Evolutionary conservation across 2,888 invertebrate genomes (phyloP).

Genomic region (Andricus quercusramuli): DNA sequence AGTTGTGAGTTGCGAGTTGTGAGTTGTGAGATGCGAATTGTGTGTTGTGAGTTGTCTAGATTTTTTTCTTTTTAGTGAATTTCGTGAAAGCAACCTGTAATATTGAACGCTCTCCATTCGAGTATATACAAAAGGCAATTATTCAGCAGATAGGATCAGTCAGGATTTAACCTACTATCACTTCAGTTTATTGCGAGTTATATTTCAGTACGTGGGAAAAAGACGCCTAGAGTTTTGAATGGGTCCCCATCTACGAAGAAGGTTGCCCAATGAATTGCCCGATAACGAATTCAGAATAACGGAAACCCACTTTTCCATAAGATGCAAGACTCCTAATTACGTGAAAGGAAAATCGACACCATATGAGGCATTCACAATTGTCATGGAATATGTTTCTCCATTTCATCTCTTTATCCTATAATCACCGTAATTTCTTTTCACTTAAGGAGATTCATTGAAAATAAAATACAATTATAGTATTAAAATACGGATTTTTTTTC

Average conservation of each 20-base stretch:
- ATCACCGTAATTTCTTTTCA: no score
- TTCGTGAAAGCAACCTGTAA: conserved; percentile 11
- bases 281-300: conserved; percentile 73
- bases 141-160: conserved; percentile 72
- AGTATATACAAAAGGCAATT: conserved; percentile 65
- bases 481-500: no score
- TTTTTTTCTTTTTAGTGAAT: not conserved
- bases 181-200: conserved; percentile 76
- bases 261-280: conserved; percentile 76
- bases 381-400: conserved; percentile 42
- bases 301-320: conserved; percentile 76
- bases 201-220: conserved; percentile 76
- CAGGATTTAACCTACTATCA: conserved; percentile 76
- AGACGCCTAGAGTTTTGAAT: conserved; percentile 68
- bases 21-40: no score
- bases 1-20: no score
- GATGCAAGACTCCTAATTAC: conserved; percentile 57
- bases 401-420: not conserved
- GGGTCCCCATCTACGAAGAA: conserved; percentile 71
- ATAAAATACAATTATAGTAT: no score
- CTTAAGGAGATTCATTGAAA: no score
- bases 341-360: conserved; percentile 49
- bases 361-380: conserved; percentile 45
- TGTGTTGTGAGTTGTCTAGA: no score
- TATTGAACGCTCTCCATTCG: not conserved